phyloP scores from a whole-genome alignment of 2,113 vertebrate species.

The Elachura formosa region DNA sequence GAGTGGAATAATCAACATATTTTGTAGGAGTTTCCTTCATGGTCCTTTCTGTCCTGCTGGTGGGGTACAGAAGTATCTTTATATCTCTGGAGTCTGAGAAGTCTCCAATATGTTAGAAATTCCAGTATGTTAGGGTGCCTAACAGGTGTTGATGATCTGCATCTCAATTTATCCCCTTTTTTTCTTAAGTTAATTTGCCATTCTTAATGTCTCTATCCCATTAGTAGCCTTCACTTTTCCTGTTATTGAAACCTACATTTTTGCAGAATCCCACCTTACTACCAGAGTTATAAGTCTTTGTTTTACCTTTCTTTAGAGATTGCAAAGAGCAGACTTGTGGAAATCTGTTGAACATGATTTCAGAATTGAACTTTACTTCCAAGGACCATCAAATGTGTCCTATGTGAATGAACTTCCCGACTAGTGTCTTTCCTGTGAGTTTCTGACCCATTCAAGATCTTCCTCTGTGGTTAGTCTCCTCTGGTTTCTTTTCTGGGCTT shows the following conservation, averaged over 20 bases:
- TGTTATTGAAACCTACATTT: not conserved
- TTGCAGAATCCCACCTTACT: not conserved
- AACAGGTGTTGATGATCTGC: not conserved
- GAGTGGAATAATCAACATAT: not conserved
- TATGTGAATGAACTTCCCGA: not conserved
- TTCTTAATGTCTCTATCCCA: not conserved
- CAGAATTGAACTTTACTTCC: not conserved
- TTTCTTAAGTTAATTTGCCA: accelerated
- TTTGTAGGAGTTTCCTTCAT: not conserved
- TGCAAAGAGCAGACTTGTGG: not conserved
- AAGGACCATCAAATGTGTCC: not conserved
- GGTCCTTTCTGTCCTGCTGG: not conserved
- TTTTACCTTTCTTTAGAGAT: not conserved
- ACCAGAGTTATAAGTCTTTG: not conserved
- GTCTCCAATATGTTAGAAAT: not conserved
- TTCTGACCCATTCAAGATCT: not conserved
- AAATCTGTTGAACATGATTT: not conserved
- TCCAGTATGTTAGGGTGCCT: not conserved
- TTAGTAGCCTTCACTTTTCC: not conserved
- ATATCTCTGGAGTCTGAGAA: not conserved
- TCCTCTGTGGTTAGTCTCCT: not conserved
- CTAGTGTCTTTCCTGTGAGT: not conserved
- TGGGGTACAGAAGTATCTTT: not conserved
- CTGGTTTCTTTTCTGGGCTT: not conserved
- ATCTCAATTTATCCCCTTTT: not conserved